phyloP scores from a whole-genome alignment of 1,140 invertebrate species.

The Tetramorium alpestre region DNA sequence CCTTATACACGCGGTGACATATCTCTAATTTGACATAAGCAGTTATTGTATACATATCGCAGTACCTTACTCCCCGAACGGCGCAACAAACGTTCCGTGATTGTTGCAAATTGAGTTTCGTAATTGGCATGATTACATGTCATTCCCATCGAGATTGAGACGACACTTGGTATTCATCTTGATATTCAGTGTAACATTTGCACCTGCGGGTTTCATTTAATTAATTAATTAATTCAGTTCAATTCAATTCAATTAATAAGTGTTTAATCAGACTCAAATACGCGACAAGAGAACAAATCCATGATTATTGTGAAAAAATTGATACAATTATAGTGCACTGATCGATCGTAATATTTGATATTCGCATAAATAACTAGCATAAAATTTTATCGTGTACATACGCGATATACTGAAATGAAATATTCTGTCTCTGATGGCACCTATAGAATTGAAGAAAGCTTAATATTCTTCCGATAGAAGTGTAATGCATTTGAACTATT shows the following conservation, averaged over 20 bases:
- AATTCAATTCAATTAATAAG: background rate
- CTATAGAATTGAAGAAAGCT: slow-evolving; percentile 41
- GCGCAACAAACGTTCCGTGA: slow-evolving; percentile 25
- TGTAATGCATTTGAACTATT: slow-evolving; percentile 56
- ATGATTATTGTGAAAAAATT: background rate
- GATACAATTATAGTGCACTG: background rate
- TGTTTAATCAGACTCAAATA: background rate
- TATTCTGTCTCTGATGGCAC: slow-evolving; percentile 21
- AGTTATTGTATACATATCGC: slow-evolving; percentile 15
- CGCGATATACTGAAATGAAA: slow-evolving; percentile 1
- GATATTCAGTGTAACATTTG: background rate
- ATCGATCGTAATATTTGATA: background rate
- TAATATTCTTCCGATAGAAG: slow-evolving; percentile 43
- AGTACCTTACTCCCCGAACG: background rate
- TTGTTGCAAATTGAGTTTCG: slow-evolving; percentile 46
- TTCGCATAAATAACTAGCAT: background rate
- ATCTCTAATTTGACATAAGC: slow-evolving; percentile 31
- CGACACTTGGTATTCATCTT: background rate
- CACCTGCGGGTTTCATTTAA: background rate
- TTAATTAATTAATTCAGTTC: background rate
- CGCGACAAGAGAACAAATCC: background rate
- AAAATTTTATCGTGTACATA: slow-evolving; percentile 16
- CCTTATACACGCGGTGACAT: background rate
- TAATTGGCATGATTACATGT: slow-evolving; percentile 19
- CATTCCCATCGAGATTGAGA: background rate